Evolutionary conservation across 2,888 invertebrate species (phyloP).

Genomic region (Pachliopta kotzebuea): DNA sequence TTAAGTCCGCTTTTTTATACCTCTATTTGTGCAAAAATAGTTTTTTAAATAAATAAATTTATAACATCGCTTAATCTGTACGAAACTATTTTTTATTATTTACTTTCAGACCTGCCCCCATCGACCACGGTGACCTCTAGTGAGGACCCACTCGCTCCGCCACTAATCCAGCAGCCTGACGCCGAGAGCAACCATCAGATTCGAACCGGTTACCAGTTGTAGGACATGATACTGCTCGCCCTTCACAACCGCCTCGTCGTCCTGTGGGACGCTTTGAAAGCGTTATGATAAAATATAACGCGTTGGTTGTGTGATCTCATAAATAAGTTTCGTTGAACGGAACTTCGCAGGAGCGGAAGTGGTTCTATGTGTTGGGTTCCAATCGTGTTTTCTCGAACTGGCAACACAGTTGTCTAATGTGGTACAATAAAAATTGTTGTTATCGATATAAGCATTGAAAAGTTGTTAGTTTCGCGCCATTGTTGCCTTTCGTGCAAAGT

Average conservation of each 20-base stretch:
- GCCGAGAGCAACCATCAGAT: slow-evolving; percentile 49
- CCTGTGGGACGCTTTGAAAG: slow-evolving; percentile 40
- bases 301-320: slow-evolving; percentile 33
- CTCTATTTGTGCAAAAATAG: too few species aligned
- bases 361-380: neutral
- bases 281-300: slow-evolving; percentile 43
- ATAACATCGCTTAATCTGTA: too few species aligned
- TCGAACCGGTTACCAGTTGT: slow-evolving; percentile 62
- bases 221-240: slow-evolving; percentile 53
- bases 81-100: neutral
- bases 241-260: slow-evolving; percentile 40
- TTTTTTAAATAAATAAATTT: too few species aligned
- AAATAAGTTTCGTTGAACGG: neutral
- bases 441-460: neutral
- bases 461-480: too few species aligned
- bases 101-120: slow-evolving; percentile 53
- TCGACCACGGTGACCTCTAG: slow-evolving; percentile 66
- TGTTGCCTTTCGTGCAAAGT: too few species aligned
- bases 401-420: neutral
- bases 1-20: too few species aligned
- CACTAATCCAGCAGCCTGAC: slow-evolving; percentile 57
- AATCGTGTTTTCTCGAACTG: neutral
- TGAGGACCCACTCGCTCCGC: slow-evolving; percentile 66
- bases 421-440: slow-evolving; percentile 1
- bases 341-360: neutral